Conservation (phyloP, 2,797 vertebrate species). For the Muscicapa striata region DNA sequence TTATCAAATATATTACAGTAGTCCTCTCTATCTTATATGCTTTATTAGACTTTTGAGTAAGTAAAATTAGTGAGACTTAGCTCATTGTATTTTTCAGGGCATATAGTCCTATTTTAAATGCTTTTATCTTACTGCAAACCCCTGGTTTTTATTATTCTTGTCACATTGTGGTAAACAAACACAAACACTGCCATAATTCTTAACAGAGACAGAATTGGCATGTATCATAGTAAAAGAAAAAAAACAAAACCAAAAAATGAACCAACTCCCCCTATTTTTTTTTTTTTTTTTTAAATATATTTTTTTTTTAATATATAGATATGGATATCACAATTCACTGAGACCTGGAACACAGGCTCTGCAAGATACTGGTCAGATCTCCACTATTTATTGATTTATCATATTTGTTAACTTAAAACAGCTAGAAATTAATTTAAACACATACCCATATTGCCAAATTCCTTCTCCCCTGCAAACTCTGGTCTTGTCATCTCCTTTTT, state of each 20-base stretch:
- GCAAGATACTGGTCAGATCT: not conserved
- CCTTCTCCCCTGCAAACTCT: not conserved
- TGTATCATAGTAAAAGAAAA: not conserved
- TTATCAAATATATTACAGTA: not conserved
- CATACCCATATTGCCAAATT: not conserved
- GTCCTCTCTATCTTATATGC: not conserved
- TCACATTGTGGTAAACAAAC: not conserved
- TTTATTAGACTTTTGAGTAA: not conserved
- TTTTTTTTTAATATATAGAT: too few species aligned
- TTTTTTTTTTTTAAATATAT: too few species aligned
- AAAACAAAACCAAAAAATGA: not conserved
- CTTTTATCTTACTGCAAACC: not conserved
- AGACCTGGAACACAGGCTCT: not conserved
- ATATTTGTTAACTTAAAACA: not conserved
- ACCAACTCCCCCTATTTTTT: too few species aligned
- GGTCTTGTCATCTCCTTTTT: not conserved
- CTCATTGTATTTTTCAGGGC: not conserved
- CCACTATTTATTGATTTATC: not conserved
- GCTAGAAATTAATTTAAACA: not conserved
- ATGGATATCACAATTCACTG: not conserved
- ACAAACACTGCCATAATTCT: not conserved
- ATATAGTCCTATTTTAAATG: not conserved
- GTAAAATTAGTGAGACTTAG: not conserved
- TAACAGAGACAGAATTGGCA: not conserved
- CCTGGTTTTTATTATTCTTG: not conserved